phyloP scores from a whole-genome alignment of 2,888 invertebrate species.

The Oligia strigilis region DNA sequence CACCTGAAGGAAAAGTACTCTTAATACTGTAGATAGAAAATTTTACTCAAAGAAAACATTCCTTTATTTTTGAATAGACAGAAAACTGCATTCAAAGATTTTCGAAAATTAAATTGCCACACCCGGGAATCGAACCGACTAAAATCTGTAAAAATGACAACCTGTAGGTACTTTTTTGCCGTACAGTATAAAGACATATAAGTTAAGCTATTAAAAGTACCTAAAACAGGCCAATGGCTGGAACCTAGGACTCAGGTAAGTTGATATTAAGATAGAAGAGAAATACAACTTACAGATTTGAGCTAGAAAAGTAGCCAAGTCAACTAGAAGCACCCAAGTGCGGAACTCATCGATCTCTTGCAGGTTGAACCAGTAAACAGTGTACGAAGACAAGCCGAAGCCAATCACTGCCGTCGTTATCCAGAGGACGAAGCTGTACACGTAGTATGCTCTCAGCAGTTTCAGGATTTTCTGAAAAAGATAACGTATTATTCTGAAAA shows the following conservation, averaged over 20 bases:
- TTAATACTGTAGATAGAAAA: no score
- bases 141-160: no score
- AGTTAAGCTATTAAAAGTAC: not conserved
- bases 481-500: not conserved
- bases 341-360: conserved; percentile 43
- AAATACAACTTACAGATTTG: conserved; percentile 31
- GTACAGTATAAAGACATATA: no score
- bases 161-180: no score
- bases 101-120: no score
- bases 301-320: conserved; percentile 16
- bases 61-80: no score
- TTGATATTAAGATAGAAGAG: not conserved
- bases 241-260: not conserved
- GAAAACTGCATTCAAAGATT: no score
- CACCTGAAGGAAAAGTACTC: no score
- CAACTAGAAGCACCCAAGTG: conserved; percentile 43
- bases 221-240: not conserved
- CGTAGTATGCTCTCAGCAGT: conserved; percentile 36
- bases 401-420: conserved; percentile 36
- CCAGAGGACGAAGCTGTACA: conserved; percentile 43
- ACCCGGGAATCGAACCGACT: no score
- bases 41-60: no score
- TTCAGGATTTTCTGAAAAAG: conserved; percentile 43
- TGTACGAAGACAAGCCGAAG: conserved; percentile 36
- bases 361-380: conserved; percentile 43